Percentiles rank a stretch among this genome's conserved stretches.
Evolutionary conservation across 1,140 invertebrate species (phyloP).

Genomic region (Lethrus apterus): DNA sequence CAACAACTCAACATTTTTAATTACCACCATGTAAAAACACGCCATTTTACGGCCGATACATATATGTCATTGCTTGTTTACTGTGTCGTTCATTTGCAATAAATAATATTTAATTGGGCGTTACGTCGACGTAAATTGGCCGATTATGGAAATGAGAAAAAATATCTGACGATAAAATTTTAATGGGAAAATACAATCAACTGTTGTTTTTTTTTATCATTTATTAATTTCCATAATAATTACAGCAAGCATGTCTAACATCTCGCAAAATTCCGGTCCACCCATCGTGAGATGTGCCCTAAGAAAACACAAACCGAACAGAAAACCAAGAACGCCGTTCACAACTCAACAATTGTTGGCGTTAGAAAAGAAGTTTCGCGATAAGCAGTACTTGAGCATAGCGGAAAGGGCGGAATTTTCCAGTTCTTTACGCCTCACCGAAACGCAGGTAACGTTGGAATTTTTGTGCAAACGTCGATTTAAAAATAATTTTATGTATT

Average conservation of each 20-base stretch:
- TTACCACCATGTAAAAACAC: too few relatives aligned
- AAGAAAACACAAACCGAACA: constrained; percentile 73
- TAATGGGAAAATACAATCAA: background rate
- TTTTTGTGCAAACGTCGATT: background rate
- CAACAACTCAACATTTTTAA: too few relatives aligned
- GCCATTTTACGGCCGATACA: too few relatives aligned
- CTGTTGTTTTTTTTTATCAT: constrained; percentile 15
- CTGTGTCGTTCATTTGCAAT: too few relatives aligned
- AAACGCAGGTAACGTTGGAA: constrained; percentile 74
- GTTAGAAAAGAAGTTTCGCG: constrained; percentile 91
- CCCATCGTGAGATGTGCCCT: constrained; percentile 39
- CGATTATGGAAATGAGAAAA: background rate
- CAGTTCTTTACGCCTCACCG: constrained; percentile 84
- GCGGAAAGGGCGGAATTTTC: constrained; percentile 96
- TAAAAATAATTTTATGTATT: constrained; percentile 18
- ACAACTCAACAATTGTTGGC: constrained; percentile 91
- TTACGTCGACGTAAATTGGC: too few relatives aligned
- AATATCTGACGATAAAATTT: background rate
- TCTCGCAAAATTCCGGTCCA: constrained; percentile 27
- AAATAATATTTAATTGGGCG: too few relatives aligned
- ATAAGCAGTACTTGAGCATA: constrained; percentile 94
- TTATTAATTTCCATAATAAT: too few relatives aligned
- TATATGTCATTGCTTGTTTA: too few relatives aligned
- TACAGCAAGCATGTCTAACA: constrained; percentile 29
- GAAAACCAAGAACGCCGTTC: constrained; percentile 95